Conservation (phyloP, 2,888 invertebrate genomes). For the Deladenus siricidicola region DNA sequence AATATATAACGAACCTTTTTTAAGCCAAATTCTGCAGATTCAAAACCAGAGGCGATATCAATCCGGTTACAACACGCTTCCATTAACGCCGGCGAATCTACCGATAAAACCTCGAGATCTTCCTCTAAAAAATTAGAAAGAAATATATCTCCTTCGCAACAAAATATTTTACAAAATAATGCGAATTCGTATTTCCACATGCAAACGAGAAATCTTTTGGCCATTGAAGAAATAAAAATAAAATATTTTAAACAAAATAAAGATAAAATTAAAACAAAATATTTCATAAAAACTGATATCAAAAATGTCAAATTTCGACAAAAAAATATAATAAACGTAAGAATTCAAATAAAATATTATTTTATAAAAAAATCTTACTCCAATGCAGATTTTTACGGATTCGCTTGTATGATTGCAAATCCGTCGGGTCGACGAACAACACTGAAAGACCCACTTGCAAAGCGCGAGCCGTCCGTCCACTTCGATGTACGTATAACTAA, state of each 20-base stretch:
- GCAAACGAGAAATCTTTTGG: too few relatives aligned
- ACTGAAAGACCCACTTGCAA: constrained; percentile 79
- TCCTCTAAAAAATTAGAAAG: too few relatives aligned
- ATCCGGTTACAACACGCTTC: constrained; percentile 67
- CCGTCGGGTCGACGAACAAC: constrained; percentile 79
- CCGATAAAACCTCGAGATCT: constrained; percentile 75
- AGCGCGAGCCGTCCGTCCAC: constrained; percentile 89
- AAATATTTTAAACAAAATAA: too few relatives aligned
- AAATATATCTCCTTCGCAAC: too few relatives aligned
- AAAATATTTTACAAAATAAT: too few relatives aligned
- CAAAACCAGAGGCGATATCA: constrained; percentile 70
- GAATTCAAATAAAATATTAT: background rate
- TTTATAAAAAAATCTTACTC: constrained; percentile 59
- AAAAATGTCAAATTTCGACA: background rate
- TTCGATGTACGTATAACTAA: constrained; percentile 85
- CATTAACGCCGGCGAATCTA: constrained; percentile 60
- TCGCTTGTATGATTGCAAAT: constrained; percentile 68
- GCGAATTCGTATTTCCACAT: too few relatives aligned
- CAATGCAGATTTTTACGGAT: constrained; percentile 75
- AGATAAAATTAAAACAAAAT: constrained; percentile 26
- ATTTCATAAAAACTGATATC: too few relatives aligned
- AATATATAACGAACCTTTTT: constrained; percentile 52
- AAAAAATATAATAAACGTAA: background rate
- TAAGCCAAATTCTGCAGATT: constrained; percentile 66
- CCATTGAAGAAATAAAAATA: too few relatives aligned